Percentiles rank a stretch among this genome's conserved stretches.
Evolutionary conservation across 1,140 invertebrate species (phyloP).

Genomic region (Rhopalosiphum maidis): DNA sequence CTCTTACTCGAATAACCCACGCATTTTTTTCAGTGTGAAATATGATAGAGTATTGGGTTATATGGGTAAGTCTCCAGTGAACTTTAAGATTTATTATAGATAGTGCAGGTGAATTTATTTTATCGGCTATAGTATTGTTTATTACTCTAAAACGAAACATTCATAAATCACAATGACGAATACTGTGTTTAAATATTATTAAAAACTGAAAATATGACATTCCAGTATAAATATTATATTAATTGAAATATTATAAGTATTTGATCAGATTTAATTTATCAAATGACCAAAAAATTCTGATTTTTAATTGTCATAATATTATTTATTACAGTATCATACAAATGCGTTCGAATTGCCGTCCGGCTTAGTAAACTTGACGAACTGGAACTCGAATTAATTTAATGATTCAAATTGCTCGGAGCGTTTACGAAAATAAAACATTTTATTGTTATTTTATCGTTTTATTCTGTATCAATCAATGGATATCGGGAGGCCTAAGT

Average conservation of each 20-base stretch:
- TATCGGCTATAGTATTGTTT: neutral
- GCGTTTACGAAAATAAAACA: neutral
- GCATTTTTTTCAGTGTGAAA: neutral
- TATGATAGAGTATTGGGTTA: neutral
- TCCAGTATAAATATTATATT: neutral
- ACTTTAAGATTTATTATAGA: neutral
- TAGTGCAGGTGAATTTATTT: neutral
- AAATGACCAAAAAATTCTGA: neutral
- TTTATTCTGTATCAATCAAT: neutral
- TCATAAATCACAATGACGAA: neutral
- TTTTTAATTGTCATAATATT: too few species aligned
- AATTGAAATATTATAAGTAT: neutral
- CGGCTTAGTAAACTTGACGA: neutral
- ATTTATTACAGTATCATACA: neutral
- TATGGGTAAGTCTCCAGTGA: neutral
- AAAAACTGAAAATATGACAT: neutral
- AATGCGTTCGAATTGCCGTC: neutral
- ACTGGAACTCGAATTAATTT: neutral
- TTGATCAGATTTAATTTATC: neutral
- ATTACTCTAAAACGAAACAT: neutral
- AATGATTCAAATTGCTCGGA: neutral
- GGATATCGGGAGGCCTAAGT: neutral
- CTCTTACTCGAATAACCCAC: neutral
- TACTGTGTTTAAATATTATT: neutral
- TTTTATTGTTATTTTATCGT: slow-evolving; percentile 14